A percentile compares a stretch with the other conserved stretches of the same genome.
Evolutionary conservation across 2,888 invertebrate genomes (phyloP).

Genomic region (Coleophora flavipennella): DNA sequence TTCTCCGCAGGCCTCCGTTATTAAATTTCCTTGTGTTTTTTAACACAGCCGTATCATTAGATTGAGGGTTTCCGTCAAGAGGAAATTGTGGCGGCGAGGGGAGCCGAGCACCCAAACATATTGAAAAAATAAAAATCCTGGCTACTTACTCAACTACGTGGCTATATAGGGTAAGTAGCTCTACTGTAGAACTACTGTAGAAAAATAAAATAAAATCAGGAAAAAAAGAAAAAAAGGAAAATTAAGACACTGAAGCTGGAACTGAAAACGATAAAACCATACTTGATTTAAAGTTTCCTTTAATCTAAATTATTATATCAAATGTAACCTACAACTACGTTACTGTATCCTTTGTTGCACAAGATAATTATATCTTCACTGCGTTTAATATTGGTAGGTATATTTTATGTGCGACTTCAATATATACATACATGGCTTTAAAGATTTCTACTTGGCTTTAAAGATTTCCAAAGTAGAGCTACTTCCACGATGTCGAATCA

Average conservation of each 20-base stretch:
- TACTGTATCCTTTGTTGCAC: no score
- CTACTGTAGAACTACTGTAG: constrained; percentile 21
- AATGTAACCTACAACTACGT: no score
- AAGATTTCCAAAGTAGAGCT: constrained; percentile 33
- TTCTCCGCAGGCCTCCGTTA: constrained; percentile 59
- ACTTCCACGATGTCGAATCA: constrained; percentile 19
- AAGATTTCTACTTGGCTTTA: no score
- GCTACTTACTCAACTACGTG: constrained; percentile 46
- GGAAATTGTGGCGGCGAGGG: constrained; percentile 69
- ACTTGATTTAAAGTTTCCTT: no score
- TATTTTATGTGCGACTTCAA: background rate
- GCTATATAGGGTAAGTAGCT: constrained; percentile 32
- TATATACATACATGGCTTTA: no score
- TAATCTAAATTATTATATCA: no score
- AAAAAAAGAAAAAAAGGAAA: no score
- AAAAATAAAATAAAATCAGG: background rate
- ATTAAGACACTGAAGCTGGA: no score
- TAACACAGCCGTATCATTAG: constrained; percentile 74
- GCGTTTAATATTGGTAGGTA: no score
- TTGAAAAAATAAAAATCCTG: constrained; percentile 71
- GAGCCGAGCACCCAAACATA: constrained; percentile 66
- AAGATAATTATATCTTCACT: no score
- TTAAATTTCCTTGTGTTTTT: constrained; percentile 74
- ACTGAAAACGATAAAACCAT: no score
- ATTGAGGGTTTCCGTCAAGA: constrained; percentile 73